A percentile compares a stretch with the other conserved stretches of the same genome.
phyloP scores from a whole-genome alignment of 2,113 vertebrate genomes.

The Ciconia stormi region DNA sequence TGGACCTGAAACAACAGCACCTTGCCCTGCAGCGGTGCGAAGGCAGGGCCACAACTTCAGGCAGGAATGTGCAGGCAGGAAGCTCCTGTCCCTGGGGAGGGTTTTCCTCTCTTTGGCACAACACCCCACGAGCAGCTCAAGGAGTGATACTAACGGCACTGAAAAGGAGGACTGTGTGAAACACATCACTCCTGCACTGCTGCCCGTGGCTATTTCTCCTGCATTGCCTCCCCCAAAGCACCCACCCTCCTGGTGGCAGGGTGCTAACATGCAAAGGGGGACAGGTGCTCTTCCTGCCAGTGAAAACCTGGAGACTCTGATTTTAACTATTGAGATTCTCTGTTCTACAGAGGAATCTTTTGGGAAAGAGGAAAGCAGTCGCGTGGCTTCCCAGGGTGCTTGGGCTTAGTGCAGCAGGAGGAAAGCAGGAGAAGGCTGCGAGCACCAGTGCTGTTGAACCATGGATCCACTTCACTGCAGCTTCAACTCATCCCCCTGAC shows the following conservation, averaged over 20 bases:
- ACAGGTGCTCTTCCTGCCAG: background rate
- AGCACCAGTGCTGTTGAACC: background rate
- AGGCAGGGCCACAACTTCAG: too few species aligned
- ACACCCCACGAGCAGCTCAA: background rate
- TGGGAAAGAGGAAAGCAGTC: background rate
- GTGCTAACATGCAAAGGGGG: background rate
- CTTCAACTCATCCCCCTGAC: background rate
- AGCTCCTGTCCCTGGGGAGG: background rate
- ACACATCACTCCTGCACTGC: background rate
- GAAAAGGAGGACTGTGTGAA: background rate
- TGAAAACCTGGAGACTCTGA: background rate
- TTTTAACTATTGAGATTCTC: background rate
- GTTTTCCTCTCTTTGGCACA: background rate
- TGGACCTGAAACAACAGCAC: background rate
- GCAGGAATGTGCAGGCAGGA: background rate
- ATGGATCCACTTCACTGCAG: background rate
- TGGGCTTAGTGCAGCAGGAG: rapidly evolving
- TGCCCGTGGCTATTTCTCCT: background rate
- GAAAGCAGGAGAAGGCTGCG: background rate
- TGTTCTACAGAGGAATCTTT: background rate
- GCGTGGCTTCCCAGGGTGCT: rapidly evolving
- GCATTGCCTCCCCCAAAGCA: background rate
- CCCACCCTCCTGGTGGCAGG: background rate
- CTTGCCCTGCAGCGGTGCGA: rapidly evolving
- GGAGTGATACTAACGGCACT: background rate